Percentiles rank a stretch among this genome's conserved stretches.
Evolutionary conservation across 2,888 invertebrate species (phyloP).

Genomic region (Actias luna): DNA sequence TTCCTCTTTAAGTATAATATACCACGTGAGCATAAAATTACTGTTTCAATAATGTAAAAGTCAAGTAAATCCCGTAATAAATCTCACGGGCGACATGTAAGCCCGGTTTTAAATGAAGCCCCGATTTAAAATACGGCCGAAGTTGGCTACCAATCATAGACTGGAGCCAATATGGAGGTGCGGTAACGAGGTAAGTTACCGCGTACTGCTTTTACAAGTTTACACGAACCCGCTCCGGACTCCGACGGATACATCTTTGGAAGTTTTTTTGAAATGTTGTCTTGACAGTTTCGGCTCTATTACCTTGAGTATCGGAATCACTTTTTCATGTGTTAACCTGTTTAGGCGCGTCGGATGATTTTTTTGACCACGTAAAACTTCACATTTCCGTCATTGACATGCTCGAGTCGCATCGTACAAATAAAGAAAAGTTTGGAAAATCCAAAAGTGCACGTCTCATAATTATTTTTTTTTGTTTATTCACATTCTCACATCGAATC

Average conservation of each 20-base stretch:
- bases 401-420: no score
- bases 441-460: no score
- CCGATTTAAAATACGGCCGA: constrained; percentile 37
- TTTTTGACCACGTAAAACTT: no score
- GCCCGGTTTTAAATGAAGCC: constrained; percentile 5
- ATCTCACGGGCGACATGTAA: neutral
- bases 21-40: neutral
- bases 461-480: no score
- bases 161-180: constrained; percentile 36
- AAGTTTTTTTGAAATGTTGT: neutral
- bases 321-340: no score
- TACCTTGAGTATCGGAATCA: no score
- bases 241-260: neutral
- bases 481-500: no score
- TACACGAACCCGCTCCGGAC: neutral
- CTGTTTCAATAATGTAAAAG: no score
- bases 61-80: neutral
- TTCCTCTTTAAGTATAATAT: no score
- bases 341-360: no score
- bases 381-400: no score
- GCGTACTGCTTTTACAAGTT: neutral
- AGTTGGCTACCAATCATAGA: constrained; percentile 38
- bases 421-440: no score
- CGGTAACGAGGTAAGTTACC: constrained; percentile 40
- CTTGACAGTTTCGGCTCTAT: neutral